Evolutionary conservation across 37 sponge, comb jelly and placozoan species (phyloP), one percentile per base, ranked within the genome.

Genomic region (Cliona cf. orientalis): DNA sequence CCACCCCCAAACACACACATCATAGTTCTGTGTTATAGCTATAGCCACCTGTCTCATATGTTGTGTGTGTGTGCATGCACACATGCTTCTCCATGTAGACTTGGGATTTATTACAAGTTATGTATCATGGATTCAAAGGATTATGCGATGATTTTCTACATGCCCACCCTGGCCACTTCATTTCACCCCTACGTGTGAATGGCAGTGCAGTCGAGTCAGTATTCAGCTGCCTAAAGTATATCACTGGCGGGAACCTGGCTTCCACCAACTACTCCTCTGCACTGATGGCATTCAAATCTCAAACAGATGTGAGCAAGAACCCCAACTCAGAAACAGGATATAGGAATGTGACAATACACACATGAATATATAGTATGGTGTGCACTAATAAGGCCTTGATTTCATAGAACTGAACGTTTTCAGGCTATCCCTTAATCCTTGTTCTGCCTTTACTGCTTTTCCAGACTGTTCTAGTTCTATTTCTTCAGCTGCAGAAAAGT

Each of bases 161-260:
- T 4, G 21, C 11, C 17, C 77, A 76, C 58, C 63, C 77, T 58
- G 57, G 41, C 34, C 4, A 62, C 37, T 60, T 77, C 64, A 62
- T 59, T 14, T 3, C 78, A 2, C 62, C 64, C 14, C 26, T 77
- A 39, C 42, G 78, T 28, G 9, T 77, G 2, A 61, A 60, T 2
- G 78, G 78, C 26, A 60, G 64, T 39, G 62, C 64, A 5, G 38
- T 77, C 12, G 65, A 77, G 35, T 44, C 58, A 32, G 44, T 76
- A 57, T 76, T 76, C 31, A 76, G 77, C 58, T 59, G 77, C 39
- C 62, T 76, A 7, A n/a, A 76, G 60, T 76, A 76, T 49, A 76
- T 76, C 4, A 6, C 77, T 59, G 77, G 77, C 22, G 77, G 77
- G 34, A 76, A 76, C 77, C 41, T 76, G 21, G 12, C 77, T 17